Evolutionary conservation across 2,888 invertebrate species (phyloP).

Genomic region (Pteria penguin): DNA sequence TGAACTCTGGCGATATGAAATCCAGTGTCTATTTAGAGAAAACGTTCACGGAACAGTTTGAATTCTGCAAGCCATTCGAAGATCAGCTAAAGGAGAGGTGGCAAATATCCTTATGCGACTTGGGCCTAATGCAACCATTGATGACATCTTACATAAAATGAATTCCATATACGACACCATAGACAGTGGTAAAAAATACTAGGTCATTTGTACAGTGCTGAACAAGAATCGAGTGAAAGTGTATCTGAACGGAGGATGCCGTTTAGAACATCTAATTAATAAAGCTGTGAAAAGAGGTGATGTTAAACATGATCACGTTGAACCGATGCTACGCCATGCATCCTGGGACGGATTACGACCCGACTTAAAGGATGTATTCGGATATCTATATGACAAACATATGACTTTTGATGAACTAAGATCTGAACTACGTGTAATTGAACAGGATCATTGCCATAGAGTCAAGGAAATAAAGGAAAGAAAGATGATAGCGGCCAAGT

Average conservation of each 20-base stretch:
- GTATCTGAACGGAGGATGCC: no score
- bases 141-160: neutral
- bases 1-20: no score
- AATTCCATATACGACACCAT: neutral
- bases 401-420: neutral
- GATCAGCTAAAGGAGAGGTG: neutral
- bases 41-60: no score
- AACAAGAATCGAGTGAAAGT: no score
- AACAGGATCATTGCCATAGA: neutral
- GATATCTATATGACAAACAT: neutral
- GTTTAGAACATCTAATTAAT: no score
- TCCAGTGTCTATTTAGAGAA: no score
- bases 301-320: neutral
- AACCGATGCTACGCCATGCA: slow-evolving; percentile 3
- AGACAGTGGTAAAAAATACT: no score
- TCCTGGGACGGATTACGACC: slow-evolving; percentile 7
- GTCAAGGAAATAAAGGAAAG: neutral
- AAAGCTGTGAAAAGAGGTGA: no score
- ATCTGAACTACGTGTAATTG: neutral
- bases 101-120: neutral
- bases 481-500: neutral
- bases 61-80: no score
- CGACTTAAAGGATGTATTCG: neutral
- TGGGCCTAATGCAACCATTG: neutral
- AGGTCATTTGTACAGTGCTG: no score